Evolutionary conservation across 2,888 invertebrate species (phyloP), one percentile per base, ranked within the genome.

Genomic region (Alitta virens): DNA sequence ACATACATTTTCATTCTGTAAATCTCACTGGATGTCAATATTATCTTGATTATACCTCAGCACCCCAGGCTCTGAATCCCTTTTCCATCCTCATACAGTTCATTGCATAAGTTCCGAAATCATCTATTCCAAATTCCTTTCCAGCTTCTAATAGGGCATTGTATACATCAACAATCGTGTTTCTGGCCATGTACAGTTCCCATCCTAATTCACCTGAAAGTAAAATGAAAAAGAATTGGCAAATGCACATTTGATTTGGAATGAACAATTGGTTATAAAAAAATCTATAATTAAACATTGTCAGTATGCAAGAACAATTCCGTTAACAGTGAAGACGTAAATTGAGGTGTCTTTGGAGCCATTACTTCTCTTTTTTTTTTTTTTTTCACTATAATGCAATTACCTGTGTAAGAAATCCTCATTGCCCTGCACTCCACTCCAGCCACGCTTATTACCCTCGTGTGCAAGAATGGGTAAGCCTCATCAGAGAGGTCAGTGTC

Each of bases 31-130:
- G n/a, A n/a, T n/a, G n/a, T n/a, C n/a, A n/a, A n/a, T n/a, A n/a
- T n/a, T n/a, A n/a, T n/a, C n/a, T n/a, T n/a, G n/a, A n/a, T n/a
- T n/a, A 65, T 57, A 81, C 80, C 70, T 82, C 83, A 9, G 73
- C 67, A 33, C 82, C 81, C 82, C 82, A 84, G 59, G 74, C 74
- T 54, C 80, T 71, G 69, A 82, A 81, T n/a, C 84, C 84, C 70
- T 84, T 84, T 68, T 84, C 84, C 56, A 83, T 66, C 16, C 84
- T 71, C 67, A 84, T 71, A 38, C 79, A 75, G 63, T 82, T 83
- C 64, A 83, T 62, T 1, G 83, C 80, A 51, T 77, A 76, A 2
- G 79, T 76, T 21, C 84, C 84, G 67, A 84, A 83, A 68, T 84
- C 80, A 23, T 74, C 78, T 7, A 83, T 71, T 59, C 79, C 80